Conservation (phyloP, 1,140 invertebrate species). For the Drosophila pectinifera region DNA sequence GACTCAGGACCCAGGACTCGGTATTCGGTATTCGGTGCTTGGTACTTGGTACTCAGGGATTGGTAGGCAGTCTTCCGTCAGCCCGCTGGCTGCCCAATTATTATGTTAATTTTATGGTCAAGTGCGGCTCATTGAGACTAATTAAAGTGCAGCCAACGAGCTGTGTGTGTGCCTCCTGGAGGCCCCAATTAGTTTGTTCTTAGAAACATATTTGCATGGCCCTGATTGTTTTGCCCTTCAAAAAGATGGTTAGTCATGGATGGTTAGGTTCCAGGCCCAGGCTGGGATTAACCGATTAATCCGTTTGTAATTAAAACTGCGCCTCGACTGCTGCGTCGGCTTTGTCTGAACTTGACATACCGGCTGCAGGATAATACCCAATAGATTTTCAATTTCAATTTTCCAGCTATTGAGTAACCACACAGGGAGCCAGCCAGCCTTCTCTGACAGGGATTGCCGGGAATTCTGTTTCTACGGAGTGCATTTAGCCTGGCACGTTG, state of each 20-base stretch:
- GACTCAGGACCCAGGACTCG: background rate
- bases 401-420: conserved; percentile 68
- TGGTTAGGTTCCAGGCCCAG: background rate
- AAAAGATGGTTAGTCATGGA: conserved; percentile 11
- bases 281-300: conserved; percentile 35
- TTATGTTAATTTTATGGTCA: conserved; percentile 76
- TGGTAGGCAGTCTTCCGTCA: background rate
- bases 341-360: conserved; percentile 51
- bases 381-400: conserved; percentile 72
- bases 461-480: conserved; percentile 34
- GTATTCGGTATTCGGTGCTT: no score
- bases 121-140: conserved; percentile 54
- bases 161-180: conserved; percentile 29
- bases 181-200: conserved; percentile 37
- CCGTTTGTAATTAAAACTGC: conserved; percentile 36
- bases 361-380: conserved; percentile 29
- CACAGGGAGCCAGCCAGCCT: conserved; percentile 16
- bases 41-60: conserved; percentile 2
- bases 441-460: conserved; percentile 1
- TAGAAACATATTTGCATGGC: conserved; percentile 39
- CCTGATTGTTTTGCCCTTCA: conserved; percentile 26
- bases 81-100: conserved; percentile 58
- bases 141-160: conserved; percentile 58
- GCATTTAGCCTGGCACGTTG: conserved; percentile 7
- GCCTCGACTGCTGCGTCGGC: background rate